Percentiles rank a stretch among this genome's conserved stretches.
These are phyloP conservation scores for Lasioglossum baleicum DNA, from an alignment of 1,140 invertebrate species.

Conservation along the genomic window DNA sequence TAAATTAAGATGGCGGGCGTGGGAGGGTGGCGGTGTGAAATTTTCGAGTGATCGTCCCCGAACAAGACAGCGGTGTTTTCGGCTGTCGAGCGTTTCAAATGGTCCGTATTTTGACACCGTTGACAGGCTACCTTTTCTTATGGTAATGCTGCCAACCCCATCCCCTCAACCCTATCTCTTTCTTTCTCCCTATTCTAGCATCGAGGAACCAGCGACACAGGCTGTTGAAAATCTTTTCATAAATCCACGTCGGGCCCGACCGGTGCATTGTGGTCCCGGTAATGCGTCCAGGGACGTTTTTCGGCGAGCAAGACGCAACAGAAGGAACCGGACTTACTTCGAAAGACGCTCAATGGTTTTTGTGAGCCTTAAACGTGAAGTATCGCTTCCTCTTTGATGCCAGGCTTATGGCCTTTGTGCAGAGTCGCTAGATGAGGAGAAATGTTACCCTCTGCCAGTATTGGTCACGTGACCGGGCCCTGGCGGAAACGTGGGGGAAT, in stretches of 20 bases:
- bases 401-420: no score
- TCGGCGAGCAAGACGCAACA: neutral
- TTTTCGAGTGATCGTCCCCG: slow-evolving; percentile 28
- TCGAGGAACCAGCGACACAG: slow-evolving; percentile 8
- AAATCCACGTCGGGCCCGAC: slow-evolving; percentile 21
- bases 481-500: no score
- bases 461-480: no score
- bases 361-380: no score
- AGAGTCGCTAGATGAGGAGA: no score
- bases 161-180: neutral
- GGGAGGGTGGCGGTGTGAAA: slow-evolving; percentile 4
- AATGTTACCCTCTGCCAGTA: no score
- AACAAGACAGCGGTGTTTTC: slow-evolving; percentile 19
- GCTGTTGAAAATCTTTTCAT: slow-evolving; percentile 35
- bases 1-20: slow-evolving; percentile 2
- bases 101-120: slow-evolving; percentile 59
- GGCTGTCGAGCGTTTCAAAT: slow-evolving; percentile 30
- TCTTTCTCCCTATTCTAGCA: slow-evolving; percentile 21
- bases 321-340: neutral
- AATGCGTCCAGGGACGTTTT: slow-evolving; percentile 33
- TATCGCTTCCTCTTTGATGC: no score
- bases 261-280: slow-evolving; percentile 29
- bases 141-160: slow-evolving; percentile 48
- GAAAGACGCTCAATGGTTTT: no score
- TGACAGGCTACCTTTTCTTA: slow-evolving; percentile 56